Percentiles rank a stretch among this genome's conserved stretches.
Evolutionary conservation across 2,113 vertebrate genomes (phyloP).

Genomic region (Lycaon pictus): DNA sequence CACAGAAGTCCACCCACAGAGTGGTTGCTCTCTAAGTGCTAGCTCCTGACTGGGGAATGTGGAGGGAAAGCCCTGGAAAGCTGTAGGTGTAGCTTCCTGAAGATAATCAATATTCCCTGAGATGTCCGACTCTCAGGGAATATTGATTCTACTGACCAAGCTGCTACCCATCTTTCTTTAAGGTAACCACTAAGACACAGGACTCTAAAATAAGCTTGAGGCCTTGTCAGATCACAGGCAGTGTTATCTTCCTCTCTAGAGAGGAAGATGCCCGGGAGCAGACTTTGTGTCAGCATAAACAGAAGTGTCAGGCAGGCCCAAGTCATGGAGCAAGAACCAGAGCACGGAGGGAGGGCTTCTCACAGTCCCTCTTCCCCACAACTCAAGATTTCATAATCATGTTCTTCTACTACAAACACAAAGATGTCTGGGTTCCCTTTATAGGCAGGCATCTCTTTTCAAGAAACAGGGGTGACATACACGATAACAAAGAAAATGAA

Average conservation of each 20-base stretch:
- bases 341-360: neutral
- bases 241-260: neutral
- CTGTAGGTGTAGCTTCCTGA: neutral
- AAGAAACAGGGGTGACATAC: neutral
- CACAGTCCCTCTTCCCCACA: neutral
- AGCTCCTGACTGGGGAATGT: neutral
- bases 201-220: neutral
- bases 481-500: neutral
- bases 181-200: neutral
- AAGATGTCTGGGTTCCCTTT: neutral
- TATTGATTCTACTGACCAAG: neutral
- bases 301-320: neutral
- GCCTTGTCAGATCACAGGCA: neutral
- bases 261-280: neutral
- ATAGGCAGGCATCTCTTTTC: neutral
- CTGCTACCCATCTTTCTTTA: neutral
- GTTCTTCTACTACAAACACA: constrained; percentile 14
- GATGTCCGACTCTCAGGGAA: neutral
- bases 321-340: neutral
- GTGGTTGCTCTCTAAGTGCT: too few species aligned
- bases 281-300: neutral
- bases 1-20: neutral
- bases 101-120: neutral
- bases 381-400: neutral
- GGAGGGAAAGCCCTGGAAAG: neutral